Conservation (phyloP, 2,113 vertebrate species). For the Ciconia boyciana region DNA sequence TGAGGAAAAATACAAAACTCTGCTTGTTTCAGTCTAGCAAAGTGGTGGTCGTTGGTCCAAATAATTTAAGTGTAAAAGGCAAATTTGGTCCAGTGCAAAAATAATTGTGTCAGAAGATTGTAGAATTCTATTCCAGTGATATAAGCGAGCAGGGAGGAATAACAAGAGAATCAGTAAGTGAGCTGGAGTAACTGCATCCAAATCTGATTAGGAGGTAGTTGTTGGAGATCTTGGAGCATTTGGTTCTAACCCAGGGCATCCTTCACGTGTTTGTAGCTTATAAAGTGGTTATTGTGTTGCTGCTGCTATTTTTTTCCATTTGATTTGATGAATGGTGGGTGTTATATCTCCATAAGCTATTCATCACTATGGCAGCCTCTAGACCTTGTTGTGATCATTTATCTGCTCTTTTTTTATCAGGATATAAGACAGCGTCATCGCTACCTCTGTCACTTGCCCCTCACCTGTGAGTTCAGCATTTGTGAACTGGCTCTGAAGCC, state of each 20-base stretch:
- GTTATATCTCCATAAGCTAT: neutral
- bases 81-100: neutral
- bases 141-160: neutral
- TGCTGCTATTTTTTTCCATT: neutral
- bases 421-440: constrained; percentile 93
- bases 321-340: neutral
- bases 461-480: constrained; percentile 98
- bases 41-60: neutral
- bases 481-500: constrained; percentile 93
- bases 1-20: neutral
- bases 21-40: neutral
- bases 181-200: neutral
- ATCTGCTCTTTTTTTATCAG: constrained; percentile 62
- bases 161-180: neutral
- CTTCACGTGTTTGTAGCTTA: neutral
- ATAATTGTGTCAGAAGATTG: neutral
- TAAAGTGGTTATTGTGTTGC: neutral
- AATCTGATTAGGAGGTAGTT: neutral
- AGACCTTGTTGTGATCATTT: neutral
- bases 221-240: neutral
- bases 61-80: neutral
- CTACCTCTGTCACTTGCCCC: constrained; percentile 93
- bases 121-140: neutral
- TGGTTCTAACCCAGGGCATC: neutral
- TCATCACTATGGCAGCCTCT: neutral